Evolutionary conservation across 2,888 invertebrate genomes (phyloP).

Genomic region (Malachius bipustulatus): DNA sequence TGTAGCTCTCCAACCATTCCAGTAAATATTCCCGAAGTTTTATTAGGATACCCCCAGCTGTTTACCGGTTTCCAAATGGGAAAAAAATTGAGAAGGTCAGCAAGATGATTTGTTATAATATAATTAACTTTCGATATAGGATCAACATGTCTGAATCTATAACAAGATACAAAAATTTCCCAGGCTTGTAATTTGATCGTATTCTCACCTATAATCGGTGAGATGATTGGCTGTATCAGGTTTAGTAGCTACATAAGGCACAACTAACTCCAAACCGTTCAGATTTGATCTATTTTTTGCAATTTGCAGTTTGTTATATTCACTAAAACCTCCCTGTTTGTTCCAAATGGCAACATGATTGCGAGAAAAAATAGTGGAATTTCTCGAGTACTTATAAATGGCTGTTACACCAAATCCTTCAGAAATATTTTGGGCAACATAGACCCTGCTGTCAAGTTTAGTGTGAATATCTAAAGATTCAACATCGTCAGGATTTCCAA

Average conservation of each 20-base stretch:
- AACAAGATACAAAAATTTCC: neutral
- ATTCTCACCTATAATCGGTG: constrained; percentile 35
- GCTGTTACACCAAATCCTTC: constrained; percentile 17
- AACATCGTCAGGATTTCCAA: constrained; percentile 16
- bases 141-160: constrained; percentile 31
- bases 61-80: constrained; percentile 38
- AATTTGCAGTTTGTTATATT: constrained; percentile 16
- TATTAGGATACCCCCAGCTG: constrained; percentile 44
- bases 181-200: too few species aligned
- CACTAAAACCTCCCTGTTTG: constrained; percentile 13
- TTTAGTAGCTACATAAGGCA: constrained; percentile 31
- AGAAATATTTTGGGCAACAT: constrained; percentile 17
- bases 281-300: constrained; percentile 25
- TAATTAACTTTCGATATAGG: constrained; percentile 49
- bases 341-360: constrained; percentile 18
- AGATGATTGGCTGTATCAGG: constrained; percentile 36
- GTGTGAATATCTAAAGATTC: constrained; percentile 17
- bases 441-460: constrained; percentile 23
- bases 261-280: constrained; percentile 23
- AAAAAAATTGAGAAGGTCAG: constrained; percentile 44
- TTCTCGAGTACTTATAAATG: constrained; percentile 21
- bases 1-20: constrained; percentile 49
- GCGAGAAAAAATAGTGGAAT: constrained; percentile 8
- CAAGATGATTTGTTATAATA: constrained; percentile 41
- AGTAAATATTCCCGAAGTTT: constrained; percentile 42